phyloP scores from a whole-genome alignment of 2,797 vertebrate genomes.

The Coregonus suidteri region DNA sequence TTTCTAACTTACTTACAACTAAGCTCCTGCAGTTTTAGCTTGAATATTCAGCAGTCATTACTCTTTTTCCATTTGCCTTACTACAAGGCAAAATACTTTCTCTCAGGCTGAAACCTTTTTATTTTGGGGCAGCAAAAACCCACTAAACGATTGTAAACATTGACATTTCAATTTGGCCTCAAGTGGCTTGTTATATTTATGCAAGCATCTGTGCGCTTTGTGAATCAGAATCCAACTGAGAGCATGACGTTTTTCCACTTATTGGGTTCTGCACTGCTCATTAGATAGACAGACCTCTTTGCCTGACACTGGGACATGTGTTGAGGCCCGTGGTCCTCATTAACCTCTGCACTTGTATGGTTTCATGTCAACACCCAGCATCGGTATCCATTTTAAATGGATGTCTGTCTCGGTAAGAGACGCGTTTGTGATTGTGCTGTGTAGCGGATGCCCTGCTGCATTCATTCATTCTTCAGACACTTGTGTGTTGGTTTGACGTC shows the following conservation, averaged over 20 bases:
- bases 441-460: conserved; percentile 56
- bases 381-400: conserved; percentile 20
- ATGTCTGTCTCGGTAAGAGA: not conserved
- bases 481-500: conserved; percentile 18
- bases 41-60: conserved; percentile 36
- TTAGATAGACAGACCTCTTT: conserved; percentile 47
- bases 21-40: conserved; percentile 61
- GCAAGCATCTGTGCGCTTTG: conserved; percentile 29
- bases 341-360: conserved; percentile 40
- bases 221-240: conserved; percentile 16
- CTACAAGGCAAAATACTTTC: conserved; percentile 44
- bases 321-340: conserved; percentile 43
- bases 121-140: conserved; percentile 9
- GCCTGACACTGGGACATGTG: conserved; percentile 37
- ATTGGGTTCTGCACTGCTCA: conserved; percentile 30
- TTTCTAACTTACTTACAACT: conserved; percentile 47
- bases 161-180: conserved; percentile 34
- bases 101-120: conserved; percentile 23
- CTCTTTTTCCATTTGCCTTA: conserved; percentile 18
- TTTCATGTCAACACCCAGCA: conserved; percentile 9
- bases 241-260: conserved; percentile 34
- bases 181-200: conserved; percentile 39
- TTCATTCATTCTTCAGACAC: conserved; percentile 49
- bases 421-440: conserved; percentile 51
- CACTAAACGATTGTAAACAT: conserved; percentile 33